phyloP scores from a whole-genome alignment of 2,888 invertebrate genomes.

The Chorisops tibialis region DNA sequence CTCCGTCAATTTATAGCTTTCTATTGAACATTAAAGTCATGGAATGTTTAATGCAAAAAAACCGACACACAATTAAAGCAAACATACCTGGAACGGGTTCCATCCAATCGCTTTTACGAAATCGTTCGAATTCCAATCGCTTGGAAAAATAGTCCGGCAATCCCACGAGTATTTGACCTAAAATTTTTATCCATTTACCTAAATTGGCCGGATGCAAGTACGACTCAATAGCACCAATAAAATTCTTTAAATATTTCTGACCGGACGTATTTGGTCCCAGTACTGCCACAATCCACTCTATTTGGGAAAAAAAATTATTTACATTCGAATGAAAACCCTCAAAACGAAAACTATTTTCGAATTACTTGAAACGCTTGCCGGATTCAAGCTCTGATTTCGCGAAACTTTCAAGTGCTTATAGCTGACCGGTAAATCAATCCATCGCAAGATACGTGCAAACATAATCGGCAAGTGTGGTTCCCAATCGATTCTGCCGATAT shows the following conservation, averaged over 20 bases:
- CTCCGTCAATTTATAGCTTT: conserved; percentile 69
- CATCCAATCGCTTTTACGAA: conserved; percentile 50
- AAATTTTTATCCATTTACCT: conserved; percentile 72
- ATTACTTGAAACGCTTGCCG: conserved; percentile 33
- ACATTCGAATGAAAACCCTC: background rate
- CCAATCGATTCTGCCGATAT: conserved; percentile 86
- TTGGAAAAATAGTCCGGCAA: conserved; percentile 64
- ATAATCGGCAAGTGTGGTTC: conserved; percentile 74
- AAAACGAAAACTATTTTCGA: conserved; percentile 4
- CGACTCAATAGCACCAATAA: conserved; percentile 78
- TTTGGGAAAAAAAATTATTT: background rate
- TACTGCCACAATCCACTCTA: conserved; percentile 58
- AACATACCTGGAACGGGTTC: conserved; percentile 36
- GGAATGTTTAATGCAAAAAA: conserved; percentile 1
- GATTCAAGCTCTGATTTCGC: conserved; percentile 54
- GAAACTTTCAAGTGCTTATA: conserved; percentile 64
- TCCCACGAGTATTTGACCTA: conserved; percentile 66
- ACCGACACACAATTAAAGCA: background rate
- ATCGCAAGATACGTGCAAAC: conserved; percentile 69
- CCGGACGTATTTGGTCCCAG: conserved; percentile 67
- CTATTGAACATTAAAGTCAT: conserved; percentile 35
- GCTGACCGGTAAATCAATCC: conserved; percentile 74
- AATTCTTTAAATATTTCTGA: conserved; percentile 70
- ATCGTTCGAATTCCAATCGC: conserved; percentile 53
- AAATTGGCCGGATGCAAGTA: conserved; percentile 87